Conservation (phyloP, 2,797 vertebrate species). For the Acanthurus tractus region DNA sequence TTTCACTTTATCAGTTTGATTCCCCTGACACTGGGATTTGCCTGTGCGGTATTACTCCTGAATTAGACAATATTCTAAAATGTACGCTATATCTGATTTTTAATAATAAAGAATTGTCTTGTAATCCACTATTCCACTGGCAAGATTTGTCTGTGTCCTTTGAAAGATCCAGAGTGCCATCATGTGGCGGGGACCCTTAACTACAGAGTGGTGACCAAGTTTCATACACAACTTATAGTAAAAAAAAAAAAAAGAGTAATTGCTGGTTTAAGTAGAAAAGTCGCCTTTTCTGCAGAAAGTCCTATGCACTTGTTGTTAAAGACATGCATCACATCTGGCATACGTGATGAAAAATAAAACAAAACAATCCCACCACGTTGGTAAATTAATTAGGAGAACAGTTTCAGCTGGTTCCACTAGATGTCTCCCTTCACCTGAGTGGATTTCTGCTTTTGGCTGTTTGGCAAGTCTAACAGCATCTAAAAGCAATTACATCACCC, state of each 20-base stretch:
- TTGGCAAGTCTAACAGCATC: conserved; percentile 17
- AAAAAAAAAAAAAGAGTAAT: not conserved
- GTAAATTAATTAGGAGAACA: conserved; percentile 2
- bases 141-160: not conserved
- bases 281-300: not conserved
- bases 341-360: not conserved
- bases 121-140: conserved; percentile 36
- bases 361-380: not conserved
- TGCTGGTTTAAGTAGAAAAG: not conserved
- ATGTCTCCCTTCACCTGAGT: conserved; percentile 66
- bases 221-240: not conserved
- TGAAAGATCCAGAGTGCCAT: conserved; percentile 72
- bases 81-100: conserved; percentile 71
- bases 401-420: conserved; percentile 65
- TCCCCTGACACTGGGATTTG: conserved; percentile 70
- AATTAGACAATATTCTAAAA: conserved; percentile 77
- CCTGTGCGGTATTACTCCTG: conserved; percentile 71
- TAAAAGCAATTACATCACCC: conserved; percentile 42
- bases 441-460: conserved; percentile 20
- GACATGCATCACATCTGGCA: not conserved
- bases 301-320: not conserved
- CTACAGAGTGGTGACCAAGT: conserved; percentile 33
- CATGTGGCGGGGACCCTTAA: conserved; percentile 58
- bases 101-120: conserved; percentile 76
- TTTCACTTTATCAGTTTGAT: conserved; percentile 71